Percentiles rank a stretch among this genome's conserved stretches.
phyloP scores from a whole-genome alignment of 2,797 vertebrate genomes.

The Nasua narica region DNA sequence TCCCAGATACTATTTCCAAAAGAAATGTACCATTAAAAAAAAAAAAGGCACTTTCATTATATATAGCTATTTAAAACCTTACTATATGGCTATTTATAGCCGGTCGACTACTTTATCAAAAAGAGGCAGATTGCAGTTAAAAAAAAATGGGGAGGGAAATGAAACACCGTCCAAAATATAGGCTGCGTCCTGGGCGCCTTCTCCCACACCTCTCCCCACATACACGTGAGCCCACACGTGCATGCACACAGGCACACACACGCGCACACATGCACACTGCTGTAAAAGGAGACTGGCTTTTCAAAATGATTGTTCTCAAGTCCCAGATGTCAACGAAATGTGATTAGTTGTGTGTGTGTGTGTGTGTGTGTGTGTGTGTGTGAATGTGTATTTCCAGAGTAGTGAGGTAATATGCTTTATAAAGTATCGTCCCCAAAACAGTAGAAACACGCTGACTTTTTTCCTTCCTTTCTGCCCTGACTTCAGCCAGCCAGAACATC shows the following conservation, averaged over 20 bases:
- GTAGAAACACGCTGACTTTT: not conserved
- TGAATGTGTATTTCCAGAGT: not conserved
- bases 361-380: not conserved
- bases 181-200: not conserved
- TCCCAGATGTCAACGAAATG: not conserved
- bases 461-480: not conserved
- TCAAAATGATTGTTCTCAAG: conserved; percentile 12
- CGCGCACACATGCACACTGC: not conserved
- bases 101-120: not conserved
- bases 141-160: not conserved
- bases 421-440: not conserved
- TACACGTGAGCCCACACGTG: not conserved
- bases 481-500: not conserved
- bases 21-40: not conserved
- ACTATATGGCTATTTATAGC: not conserved
- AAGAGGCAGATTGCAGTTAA: not conserved
- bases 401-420: not conserved
- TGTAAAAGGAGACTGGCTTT: not conserved
- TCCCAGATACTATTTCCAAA: not conserved
- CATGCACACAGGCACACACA: not conserved
- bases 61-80: not conserved
- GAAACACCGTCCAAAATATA: not conserved
- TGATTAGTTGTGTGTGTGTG: not conserved
- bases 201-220: not conserved
- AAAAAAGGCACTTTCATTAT: not conserved